These are phyloP conservation scores for Eupithecia centaureata DNA, from an alignment of 2,888 invertebrate species.

Conservation along the genomic window DNA sequence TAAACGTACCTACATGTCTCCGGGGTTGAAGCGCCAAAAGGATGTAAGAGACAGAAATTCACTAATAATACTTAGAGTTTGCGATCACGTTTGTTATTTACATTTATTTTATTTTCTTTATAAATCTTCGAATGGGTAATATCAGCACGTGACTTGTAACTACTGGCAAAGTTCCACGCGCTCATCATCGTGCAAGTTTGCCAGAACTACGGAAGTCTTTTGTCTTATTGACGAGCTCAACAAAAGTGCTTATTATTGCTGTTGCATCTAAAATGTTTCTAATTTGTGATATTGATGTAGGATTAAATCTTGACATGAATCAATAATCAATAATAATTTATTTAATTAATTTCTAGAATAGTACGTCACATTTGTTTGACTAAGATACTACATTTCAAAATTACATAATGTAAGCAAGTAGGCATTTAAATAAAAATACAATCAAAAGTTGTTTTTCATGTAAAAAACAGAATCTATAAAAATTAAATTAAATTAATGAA, in stretches of 20 bases:
- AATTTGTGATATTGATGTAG: too few relatives aligned
- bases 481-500: too few relatives aligned
- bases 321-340: too few relatives aligned
- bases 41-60: neutral
- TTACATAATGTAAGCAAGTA: too few relatives aligned
- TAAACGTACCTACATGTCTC: neutral
- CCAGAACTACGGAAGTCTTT: neutral
- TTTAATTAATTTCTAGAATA: too few relatives aligned
- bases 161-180: neutral
- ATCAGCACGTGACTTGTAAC: neutral
- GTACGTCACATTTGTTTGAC: too few relatives aligned
- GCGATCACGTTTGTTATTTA: neutral
- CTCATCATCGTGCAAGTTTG: neutral
- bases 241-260: neutral
- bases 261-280: neutral
- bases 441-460: too few relatives aligned
- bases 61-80: neutral
- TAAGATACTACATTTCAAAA: too few relatives aligned
- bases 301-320: too few relatives aligned
- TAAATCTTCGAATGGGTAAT: neutral
- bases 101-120: neutral
- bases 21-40: neutral
- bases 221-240: neutral
- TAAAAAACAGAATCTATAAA: too few relatives aligned
- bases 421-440: too few relatives aligned